Evolutionary conservation across 2,888 invertebrate species (phyloP).

Genomic region (Luperina testacea): DNA sequence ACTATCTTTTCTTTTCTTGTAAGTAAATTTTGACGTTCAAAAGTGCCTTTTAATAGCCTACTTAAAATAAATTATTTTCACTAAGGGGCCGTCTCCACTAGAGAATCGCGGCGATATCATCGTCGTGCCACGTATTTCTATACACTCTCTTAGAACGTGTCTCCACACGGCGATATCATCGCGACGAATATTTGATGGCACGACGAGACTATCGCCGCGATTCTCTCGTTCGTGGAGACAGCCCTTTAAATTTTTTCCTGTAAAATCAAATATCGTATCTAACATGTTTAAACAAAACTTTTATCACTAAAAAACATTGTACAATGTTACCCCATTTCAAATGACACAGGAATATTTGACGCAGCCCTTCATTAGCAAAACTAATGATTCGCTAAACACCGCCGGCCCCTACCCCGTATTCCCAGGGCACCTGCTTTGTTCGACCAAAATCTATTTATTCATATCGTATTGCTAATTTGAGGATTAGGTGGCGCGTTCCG

Average conservation of each 20-base stretch:
- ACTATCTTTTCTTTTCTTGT: background rate
- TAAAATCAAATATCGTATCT: background rate
- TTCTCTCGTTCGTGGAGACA: too few relatives aligned
- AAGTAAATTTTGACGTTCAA: background rate
- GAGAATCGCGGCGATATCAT: too few relatives aligned
- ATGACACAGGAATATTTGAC: conserved; percentile 71
- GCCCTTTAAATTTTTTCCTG: too few relatives aligned
- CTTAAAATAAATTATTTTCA: background rate
- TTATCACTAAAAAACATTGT: conserved; percentile 15
- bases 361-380: conserved; percentile 83
- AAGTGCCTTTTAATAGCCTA: background rate
- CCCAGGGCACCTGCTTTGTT: conserved; percentile 84
- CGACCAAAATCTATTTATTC: conserved; percentile 88
- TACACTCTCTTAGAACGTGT: too few relatives aligned
- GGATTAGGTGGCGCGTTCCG: conserved; percentile 87
- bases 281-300: conserved; percentile 7
- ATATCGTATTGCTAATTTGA: conserved; percentile 90
- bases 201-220: too few relatives aligned
- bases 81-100: too few relatives aligned
- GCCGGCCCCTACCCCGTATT: conserved; percentile 73
- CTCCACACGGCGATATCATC: too few relatives aligned
- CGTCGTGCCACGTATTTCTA: too few relatives aligned
- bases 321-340: conserved; percentile 53
- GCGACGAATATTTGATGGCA: too few relatives aligned
- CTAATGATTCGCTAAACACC: conserved; percentile 81